Conservation (phyloP, 2,888 invertebrate species). For the Myopa tessellatipennis region DNA sequence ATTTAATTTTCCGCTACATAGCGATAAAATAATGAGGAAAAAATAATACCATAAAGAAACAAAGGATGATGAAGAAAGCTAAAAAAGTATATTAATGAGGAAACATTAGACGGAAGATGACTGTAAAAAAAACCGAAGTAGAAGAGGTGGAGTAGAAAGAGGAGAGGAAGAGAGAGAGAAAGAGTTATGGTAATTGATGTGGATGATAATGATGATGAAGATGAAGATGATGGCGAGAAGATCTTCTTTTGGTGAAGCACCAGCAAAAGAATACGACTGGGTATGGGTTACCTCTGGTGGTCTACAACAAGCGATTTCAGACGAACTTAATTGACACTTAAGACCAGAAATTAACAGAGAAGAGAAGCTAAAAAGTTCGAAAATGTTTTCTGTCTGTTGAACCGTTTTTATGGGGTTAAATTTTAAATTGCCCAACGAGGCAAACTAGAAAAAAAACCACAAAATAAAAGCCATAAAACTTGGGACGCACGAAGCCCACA, state of each 20-base stretch:
- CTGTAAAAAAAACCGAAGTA: background rate
- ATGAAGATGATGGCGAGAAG: conserved; percentile 1
- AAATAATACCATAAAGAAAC: background rate
- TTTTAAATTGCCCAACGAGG: background rate
- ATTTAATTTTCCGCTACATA: conserved; percentile 33
- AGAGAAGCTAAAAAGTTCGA: conserved; percentile 17
- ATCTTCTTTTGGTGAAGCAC: background rate
- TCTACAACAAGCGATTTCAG: too few species aligned
- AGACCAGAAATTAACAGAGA: conserved; percentile 12
- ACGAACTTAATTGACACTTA: conserved; percentile 29
- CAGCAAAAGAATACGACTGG: too few species aligned
- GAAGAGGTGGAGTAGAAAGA: background rate
- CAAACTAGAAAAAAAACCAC: background rate
- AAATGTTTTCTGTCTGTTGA: background rate
- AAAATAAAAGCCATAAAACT: background rate
- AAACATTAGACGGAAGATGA: background rate
- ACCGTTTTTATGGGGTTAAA: background rate
- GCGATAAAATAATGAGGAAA: conserved; percentile 6
- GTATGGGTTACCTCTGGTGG: too few species aligned
- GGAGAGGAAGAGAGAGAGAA: background rate
- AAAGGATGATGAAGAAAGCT: background rate
- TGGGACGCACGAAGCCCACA: too few species aligned
- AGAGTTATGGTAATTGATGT: background rate
- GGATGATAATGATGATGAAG: background rate
- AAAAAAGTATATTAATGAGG: conserved; percentile 1